A percentile compares a stretch with the other conserved stretches of the same genome.
These are phyloP conservation scores for Chrysochloris asiatica DNA, from an alignment of 2,113 vertebrate genomes.

Conservation along the genomic window DNA sequence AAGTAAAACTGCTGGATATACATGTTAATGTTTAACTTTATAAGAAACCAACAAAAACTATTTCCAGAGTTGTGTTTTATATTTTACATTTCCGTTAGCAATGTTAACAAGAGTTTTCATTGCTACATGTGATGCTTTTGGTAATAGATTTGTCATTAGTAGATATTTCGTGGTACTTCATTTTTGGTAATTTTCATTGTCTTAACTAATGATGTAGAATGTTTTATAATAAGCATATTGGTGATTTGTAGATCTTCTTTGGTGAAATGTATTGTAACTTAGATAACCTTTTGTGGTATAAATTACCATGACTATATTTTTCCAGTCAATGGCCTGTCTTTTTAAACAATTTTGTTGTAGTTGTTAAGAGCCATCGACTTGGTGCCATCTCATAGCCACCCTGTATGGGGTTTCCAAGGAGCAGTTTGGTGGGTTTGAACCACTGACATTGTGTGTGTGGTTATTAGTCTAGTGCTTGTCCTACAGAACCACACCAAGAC, in stretches of 20 bases:
- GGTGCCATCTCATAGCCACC: too few relatives aligned
- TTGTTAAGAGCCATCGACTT: too few relatives aligned
- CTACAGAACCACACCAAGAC: too few relatives aligned
- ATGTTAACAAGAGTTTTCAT: neutral
- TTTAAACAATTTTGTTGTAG: conserved; percentile 11
- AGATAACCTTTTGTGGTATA: neutral
- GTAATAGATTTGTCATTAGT: neutral
- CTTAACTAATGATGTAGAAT: neutral
- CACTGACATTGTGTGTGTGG: too few relatives aligned
- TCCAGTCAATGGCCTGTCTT: neutral
- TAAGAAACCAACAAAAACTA: neutral
- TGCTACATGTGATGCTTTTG: neutral
- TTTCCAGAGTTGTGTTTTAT: neutral
- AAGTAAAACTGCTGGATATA: neutral
- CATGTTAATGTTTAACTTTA: neutral
- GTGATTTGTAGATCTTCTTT: neutral
- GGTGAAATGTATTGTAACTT: neutral
- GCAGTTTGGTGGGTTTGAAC: too few relatives aligned
- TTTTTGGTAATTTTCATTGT: conserved; percentile 18
- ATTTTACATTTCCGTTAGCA: neutral
- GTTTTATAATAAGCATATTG: conserved; percentile 8
- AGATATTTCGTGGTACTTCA: neutral
- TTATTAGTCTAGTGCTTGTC: too few relatives aligned
- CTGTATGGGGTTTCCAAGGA: too few relatives aligned
- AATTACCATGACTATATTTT: conserved; percentile 21